Percentiles rank a stretch among this genome's conserved stretches.
Conservation (phyloP, 2,888 invertebrate genomes). For the Leptura quadrifasciata region DNA sequence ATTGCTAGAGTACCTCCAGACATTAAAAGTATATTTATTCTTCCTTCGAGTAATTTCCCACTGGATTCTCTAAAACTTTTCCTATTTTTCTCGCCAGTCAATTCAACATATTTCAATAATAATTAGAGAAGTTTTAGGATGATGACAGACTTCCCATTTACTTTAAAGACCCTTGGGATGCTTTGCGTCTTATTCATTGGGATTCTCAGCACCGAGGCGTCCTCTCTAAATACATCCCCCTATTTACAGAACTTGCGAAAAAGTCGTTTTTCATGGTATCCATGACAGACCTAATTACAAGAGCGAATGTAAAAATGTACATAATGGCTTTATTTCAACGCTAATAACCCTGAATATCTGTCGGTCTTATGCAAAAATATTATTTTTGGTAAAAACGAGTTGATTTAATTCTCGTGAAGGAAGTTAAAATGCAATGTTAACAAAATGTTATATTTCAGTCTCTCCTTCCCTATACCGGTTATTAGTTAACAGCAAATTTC, state of each 20-base stretch:
- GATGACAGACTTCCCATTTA: slow-evolving; percentile 26
- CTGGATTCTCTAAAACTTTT: not conserved
- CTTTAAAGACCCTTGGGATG: slow-evolving; percentile 5
- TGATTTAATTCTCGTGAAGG: no score
- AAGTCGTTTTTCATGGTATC: not conserved
- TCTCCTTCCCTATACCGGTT: no score
- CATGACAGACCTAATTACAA: not conserved
- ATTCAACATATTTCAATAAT: slow-evolving; percentile 25
- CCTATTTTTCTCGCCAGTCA: slow-evolving; percentile 25
- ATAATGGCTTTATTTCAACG: no score
- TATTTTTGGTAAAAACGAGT: no score
- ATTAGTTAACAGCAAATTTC: no score
- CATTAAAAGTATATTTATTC: slow-evolving; percentile 27
- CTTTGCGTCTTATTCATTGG: not conserved
- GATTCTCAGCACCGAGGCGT: not conserved
- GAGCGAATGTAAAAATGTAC: not conserved
- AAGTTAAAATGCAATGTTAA: no score
- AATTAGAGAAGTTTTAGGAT: slow-evolving; percentile 26
- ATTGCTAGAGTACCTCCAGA: slow-evolving; percentile 9
- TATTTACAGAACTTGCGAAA: not conserved
- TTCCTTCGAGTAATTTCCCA: slow-evolving; percentile 23
- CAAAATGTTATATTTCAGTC: no score
- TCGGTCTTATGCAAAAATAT: no score
- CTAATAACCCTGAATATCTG: no score
- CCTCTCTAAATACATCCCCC: not conserved